These are phyloP conservation scores for Etheostoma cragini DNA, from an alignment of 2,113 vertebrate genomes.

Conservation along the genomic window DNA sequence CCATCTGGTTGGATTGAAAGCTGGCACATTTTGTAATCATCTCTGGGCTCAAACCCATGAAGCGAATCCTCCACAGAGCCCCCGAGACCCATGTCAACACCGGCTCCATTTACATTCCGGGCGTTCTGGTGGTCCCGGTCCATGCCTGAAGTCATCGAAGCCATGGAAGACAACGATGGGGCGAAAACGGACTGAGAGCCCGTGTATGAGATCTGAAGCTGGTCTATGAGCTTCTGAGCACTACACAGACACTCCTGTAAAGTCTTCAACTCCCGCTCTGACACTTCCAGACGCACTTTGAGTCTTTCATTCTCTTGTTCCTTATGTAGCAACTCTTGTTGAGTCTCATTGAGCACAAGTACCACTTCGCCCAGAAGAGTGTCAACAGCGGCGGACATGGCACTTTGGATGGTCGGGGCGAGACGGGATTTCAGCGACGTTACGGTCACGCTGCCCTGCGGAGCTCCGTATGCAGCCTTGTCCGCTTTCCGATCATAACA, in stretches of 20 bases:
- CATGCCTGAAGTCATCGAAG: conserved; percentile 64
- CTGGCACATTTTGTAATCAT: conserved; percentile 86
- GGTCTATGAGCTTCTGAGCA: conserved; percentile 86
- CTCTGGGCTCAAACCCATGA: conserved; percentile 82
- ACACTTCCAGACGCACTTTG: conserved; percentile 83
- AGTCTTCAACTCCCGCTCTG: conserved; percentile 84
- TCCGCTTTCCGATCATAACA: conserved; percentile 78
- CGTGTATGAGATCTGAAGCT: conserved; percentile 82
- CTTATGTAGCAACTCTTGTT: conserved; percentile 81
- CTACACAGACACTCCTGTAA: conserved; percentile 85
- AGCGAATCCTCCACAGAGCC: conserved; percentile 81
- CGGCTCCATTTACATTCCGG: conserved; percentile 72
- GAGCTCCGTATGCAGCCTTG: conserved; percentile 60
- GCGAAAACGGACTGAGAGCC: conserved; percentile 75
- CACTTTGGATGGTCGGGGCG: conserved; percentile 83
- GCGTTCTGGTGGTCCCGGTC: conserved; percentile 74
- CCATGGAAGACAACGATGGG: conserved; percentile 69
- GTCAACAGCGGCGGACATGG: conserved; percentile 85
- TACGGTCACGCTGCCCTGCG: conserved; percentile 77
- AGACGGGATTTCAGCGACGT: conserved; percentile 83
- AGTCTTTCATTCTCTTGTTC: conserved; percentile 86
- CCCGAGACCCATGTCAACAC: conserved; percentile 77
- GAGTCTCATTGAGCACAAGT: conserved; percentile 82
- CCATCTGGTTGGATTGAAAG: conserved; percentile 86
- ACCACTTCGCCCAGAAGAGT: conserved; percentile 84